phyloP scores from a whole-genome alignment of 92 coral and sea anemone genomes.

The Isaurus tuberculatus region DNA sequence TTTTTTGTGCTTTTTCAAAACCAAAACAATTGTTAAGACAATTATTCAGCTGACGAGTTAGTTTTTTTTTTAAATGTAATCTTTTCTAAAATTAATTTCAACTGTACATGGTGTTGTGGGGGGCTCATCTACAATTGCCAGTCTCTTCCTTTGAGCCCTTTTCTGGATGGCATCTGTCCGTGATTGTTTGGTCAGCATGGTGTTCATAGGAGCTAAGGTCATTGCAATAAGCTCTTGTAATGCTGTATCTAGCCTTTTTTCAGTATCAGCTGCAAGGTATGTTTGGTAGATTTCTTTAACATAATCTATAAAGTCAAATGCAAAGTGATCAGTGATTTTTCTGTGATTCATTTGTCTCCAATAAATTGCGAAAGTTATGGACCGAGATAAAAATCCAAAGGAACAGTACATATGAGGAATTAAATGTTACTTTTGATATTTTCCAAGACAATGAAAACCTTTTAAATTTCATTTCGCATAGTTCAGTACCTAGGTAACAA shows the following conservation, averaged over 20 bases:
- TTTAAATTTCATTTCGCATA: slow-evolving; percentile 8
- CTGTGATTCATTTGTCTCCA: neutral
- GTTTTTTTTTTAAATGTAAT: neutral
- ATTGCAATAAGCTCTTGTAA: slow-evolving; percentile 19
- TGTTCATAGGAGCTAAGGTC: slow-evolving; percentile 19
- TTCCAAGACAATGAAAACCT: slow-evolving; percentile 7
- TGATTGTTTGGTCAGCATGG: slow-evolving; percentile 29
- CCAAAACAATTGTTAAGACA: slow-evolving; percentile 3
- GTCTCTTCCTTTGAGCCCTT: slow-evolving; percentile 12
- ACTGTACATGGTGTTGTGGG: slow-evolving; percentile 5
- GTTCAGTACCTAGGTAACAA: slow-evolving; percentile 10
- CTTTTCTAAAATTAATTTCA: neutral
- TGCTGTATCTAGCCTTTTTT: slow-evolving; percentile 14
- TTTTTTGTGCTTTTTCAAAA: slow-evolving; percentile 1
- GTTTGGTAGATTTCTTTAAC: slow-evolving; percentile 22
- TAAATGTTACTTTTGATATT: slow-evolving; percentile 8
- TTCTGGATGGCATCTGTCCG: slow-evolving; percentile 19
- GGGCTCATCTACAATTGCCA: slow-evolving; percentile 14
- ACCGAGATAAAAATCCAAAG: slow-evolving; percentile 9
- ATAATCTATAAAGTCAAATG: slow-evolving; percentile 13
- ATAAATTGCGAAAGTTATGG: slow-evolving; percentile 2
- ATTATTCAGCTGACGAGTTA: slow-evolving; percentile 2
- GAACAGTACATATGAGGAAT: slow-evolving; percentile 5
- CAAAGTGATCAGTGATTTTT: neutral
- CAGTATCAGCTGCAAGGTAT: slow-evolving; percentile 12